A percentile compares a stretch with the other conserved stretches of the same genome.
These are phyloP conservation scores for Anser cygnoides DNA, from an alignment of 2,113 vertebrate species.

Conservation along the genomic window DNA sequence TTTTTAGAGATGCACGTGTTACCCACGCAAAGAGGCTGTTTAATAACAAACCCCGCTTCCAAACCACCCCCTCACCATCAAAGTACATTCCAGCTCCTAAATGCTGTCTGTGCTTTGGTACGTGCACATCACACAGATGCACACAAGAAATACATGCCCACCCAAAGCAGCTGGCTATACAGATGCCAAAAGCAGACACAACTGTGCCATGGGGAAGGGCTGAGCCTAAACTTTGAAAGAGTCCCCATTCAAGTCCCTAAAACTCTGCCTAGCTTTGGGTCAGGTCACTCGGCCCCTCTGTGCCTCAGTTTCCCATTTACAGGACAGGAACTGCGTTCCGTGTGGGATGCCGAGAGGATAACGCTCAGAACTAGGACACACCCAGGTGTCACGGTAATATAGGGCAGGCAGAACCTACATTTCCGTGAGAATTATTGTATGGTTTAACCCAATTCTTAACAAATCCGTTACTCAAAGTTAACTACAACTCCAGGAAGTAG, in stretches of 20 bases:
- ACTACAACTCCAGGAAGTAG: background rate
- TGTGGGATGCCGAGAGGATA: background rate
- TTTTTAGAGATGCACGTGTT: background rate
- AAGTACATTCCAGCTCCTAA: background rate
- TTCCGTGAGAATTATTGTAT: background rate
- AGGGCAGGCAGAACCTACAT: slow-evolving; percentile 19
- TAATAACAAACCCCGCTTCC: background rate
- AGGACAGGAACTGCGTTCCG: background rate
- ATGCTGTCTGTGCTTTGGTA: background rate
- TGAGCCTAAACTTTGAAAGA: background rate
- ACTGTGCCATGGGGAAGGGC: accelerated
- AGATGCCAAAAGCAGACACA: accelerated
- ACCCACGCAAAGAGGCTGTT: slow-evolving; percentile 10
- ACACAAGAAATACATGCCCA: background rate
- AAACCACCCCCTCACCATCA: background rate
- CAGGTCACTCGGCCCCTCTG: background rate
- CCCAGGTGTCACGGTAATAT: background rate
- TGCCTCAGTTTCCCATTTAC: slow-evolving; percentile 8
- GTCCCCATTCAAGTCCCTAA: background rate
- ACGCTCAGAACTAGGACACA: background rate
- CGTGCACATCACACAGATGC: accelerated
- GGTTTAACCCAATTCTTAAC: slow-evolving; percentile 32
- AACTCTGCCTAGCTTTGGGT: background rate
- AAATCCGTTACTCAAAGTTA: background rate
- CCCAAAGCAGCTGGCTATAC: accelerated